phyloP scores from a whole-genome alignment of 2,888 invertebrate genomes.

The Macrosoma leucophasiata region DNA sequence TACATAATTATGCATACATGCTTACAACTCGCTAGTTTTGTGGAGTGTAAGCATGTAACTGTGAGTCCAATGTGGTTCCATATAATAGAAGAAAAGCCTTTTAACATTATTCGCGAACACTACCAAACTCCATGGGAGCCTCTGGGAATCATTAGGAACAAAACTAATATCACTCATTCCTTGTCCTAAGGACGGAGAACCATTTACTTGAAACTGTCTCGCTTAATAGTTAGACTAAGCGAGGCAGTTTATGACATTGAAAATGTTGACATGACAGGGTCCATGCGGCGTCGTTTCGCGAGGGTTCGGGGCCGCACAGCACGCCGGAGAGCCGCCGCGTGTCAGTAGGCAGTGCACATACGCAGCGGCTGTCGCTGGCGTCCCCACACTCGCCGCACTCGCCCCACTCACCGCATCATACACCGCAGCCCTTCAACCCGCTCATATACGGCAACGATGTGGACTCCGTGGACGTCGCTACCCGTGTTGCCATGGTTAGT shows the following conservation, averaged over 20 bases:
- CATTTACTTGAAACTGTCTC: no score
- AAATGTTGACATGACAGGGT: constrained; percentile 38
- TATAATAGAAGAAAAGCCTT: no score
- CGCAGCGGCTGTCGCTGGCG: constrained; percentile 28
- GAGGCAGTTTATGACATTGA: neutral
- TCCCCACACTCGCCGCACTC: constrained; percentile 41
- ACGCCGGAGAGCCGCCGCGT: constrained; percentile 62
- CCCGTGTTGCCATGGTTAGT: constrained; percentile 95
- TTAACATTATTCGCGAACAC: no score
- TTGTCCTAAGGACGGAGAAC: no score
- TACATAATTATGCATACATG: no score
- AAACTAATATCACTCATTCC: no score
- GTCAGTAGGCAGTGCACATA: constrained; percentile 41
- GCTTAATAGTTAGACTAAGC: neutral
- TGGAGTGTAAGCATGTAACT: no score
- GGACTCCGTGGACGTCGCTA: constrained; percentile 98
- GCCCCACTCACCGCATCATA: constrained; percentile 47
- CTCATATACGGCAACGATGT: constrained; percentile 96
- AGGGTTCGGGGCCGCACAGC: constrained; percentile 49
- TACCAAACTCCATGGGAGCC: no score
- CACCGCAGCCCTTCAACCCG: constrained; percentile 83
- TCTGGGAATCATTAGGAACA: no score
- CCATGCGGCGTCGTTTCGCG: constrained; percentile 43
- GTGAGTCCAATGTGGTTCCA: no score
- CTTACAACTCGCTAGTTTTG: no score